These are phyloP conservation scores for Palaemon carinicauda DNA, from an alignment of 1,140 invertebrate species.

Conservation along the genomic window DNA sequence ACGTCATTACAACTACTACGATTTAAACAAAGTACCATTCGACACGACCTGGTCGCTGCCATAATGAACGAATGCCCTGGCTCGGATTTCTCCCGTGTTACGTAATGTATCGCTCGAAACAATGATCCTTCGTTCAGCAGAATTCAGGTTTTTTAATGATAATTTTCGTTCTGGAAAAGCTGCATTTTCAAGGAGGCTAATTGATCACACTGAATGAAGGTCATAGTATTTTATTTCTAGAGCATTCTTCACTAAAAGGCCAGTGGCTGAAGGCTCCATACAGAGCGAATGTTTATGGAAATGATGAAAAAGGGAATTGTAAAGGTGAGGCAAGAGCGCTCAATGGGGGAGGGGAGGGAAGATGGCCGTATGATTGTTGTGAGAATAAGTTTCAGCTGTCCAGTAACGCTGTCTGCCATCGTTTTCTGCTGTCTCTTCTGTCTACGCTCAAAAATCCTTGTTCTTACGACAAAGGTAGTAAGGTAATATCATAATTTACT, in stretches of 20 bases:
- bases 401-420: background rate
- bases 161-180: too few relatives aligned
- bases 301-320: background rate
- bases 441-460: background rate
- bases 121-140: too few relatives aligned
- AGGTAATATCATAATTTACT: too few relatives aligned
- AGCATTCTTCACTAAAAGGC: too few relatives aligned
- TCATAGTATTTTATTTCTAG: too few relatives aligned
- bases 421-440: background rate
- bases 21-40: constrained; percentile 52
- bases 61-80: constrained; percentile 26
- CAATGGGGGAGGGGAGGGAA: background rate
- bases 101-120: background rate
- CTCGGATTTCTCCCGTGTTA: constrained; percentile 22
- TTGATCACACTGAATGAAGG: too few relatives aligned
- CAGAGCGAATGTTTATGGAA: background rate
- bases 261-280: too few relatives aligned
- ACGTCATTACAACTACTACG: constrained; percentile 41
- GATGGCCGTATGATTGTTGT: constrained; percentile 47
- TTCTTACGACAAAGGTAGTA: background rate
- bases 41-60: constrained; percentile 42
- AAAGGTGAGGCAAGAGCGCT: background rate
- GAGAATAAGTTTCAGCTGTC: constrained; percentile 41
- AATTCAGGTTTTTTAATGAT: too few relatives aligned
- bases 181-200: too few relatives aligned